Conservation (phyloP, 2,797 vertebrate species). For the Glyptemys insculpta region DNA sequence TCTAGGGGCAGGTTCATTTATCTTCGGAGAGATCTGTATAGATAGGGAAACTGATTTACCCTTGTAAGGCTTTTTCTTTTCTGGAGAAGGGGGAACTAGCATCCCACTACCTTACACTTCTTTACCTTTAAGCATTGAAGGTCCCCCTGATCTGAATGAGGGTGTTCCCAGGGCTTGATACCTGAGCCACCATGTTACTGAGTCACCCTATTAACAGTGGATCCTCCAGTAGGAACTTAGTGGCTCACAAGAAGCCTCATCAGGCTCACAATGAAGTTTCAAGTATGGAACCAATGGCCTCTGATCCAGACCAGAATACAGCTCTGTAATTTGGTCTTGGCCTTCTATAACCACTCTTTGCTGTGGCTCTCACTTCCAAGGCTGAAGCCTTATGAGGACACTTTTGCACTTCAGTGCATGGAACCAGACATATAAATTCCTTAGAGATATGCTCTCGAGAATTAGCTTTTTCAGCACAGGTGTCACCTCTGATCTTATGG, state of each 20-base stretch:
- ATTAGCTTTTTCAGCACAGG: not conserved
- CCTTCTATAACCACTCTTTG: not conserved
- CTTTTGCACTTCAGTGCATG: not conserved
- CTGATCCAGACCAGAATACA: not conserved
- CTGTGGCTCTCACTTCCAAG: not conserved
- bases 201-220: not conserved
- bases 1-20: not conserved
- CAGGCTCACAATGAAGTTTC: not conserved
- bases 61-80: not conserved
- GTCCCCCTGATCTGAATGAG: not conserved
- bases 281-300: not conserved
- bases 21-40: not conserved
- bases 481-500: not conserved
- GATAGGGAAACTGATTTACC: no score
- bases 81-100: not conserved
- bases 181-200: not conserved
- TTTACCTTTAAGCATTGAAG: no score
- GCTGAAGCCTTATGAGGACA: no score
- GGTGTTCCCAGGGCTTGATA: not conserved
- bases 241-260: not conserved
- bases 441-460: not conserved
- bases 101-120: not conserved
- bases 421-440: not conserved
- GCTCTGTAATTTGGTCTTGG: not conserved
- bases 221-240: not conserved